phyloP scores from a whole-genome alignment of 2,888 invertebrate species.

The Nephrotoma guestfalica region DNA sequence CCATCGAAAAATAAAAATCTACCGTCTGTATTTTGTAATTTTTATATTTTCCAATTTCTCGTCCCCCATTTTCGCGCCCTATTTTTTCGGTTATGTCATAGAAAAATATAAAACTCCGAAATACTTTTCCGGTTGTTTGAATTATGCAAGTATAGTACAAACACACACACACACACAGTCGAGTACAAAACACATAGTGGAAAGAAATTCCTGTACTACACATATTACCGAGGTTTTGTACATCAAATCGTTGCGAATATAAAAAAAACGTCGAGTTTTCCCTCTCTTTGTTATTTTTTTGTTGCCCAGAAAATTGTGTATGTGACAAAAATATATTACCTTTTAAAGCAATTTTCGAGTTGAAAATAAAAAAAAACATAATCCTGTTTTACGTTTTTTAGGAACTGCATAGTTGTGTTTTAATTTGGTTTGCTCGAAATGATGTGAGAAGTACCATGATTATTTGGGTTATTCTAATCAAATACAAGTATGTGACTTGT shows the following conservation, averaged over 20 bases:
- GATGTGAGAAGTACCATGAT: background rate
- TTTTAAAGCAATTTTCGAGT: background rate
- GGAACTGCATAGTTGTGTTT: background rate
- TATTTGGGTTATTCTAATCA: background rate
- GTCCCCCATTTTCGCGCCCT: background rate
- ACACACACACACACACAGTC: background rate
- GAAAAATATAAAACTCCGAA: background rate
- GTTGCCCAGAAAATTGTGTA: background rate
- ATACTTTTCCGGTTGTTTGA: background rate
- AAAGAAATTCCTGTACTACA: background rate
- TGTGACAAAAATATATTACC: background rate
- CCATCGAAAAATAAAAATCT: background rate
- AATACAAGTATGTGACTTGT: background rate
- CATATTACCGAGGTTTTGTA: background rate
- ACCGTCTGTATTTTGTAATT: background rate
- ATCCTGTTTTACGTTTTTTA: background rate
- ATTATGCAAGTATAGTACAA: background rate
- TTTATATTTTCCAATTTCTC: background rate
- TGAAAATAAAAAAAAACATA: background rate
- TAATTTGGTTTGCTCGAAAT: background rate
- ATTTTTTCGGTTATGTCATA: background rate
- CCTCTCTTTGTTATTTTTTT: background rate
- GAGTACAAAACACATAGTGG: background rate
- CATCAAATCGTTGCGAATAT: background rate
- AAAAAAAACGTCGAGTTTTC: background rate